These are phyloP conservation scores for Poeciliopsis turneri DNA, from an alignment of 2,797 vertebrate species.

Conservation along the genomic window DNA sequence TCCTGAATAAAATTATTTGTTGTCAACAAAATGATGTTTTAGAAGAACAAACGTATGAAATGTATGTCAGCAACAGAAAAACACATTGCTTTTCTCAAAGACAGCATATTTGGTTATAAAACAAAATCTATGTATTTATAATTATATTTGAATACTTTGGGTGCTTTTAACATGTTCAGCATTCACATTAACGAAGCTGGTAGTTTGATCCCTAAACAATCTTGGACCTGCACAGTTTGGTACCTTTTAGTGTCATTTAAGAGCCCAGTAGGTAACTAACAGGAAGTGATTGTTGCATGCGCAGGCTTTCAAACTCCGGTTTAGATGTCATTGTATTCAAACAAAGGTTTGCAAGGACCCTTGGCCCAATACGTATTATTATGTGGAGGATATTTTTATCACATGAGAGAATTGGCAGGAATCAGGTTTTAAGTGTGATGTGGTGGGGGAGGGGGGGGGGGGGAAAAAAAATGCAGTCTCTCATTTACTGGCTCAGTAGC, in stretches of 20 bases:
- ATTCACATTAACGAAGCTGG: background rate
- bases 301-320: background rate
- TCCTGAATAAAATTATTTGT: background rate
- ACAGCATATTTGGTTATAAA: background rate
- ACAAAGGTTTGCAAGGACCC: conserved; percentile 1
- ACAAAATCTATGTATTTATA: too few relatives aligned
- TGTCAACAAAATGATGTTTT: background rate
- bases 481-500: conserved; percentile 67
- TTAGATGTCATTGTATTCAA: conserved; percentile 3
- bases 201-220: background rate
- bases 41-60: background rate
- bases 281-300: background rate
- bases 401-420: conserved; percentile 48
- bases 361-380: conserved; percentile 21
- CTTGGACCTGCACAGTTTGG: background rate
- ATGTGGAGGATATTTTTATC: conserved; percentile 15
- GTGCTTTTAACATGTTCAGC: background rate
- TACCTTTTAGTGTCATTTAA: background rate
- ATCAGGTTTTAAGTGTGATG: conserved; percentile 48
- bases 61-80: background rate
- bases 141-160: background rate
- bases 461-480: conserved; percentile 40
- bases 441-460: background rate
- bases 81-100: background rate
- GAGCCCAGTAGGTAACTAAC: conserved; percentile 8